A percentile compares a stretch with the other conserved stretches of the same genome.
phyloP scores from a whole-genome alignment of 2,888 invertebrate species.

The Horisme vitalbata region DNA sequence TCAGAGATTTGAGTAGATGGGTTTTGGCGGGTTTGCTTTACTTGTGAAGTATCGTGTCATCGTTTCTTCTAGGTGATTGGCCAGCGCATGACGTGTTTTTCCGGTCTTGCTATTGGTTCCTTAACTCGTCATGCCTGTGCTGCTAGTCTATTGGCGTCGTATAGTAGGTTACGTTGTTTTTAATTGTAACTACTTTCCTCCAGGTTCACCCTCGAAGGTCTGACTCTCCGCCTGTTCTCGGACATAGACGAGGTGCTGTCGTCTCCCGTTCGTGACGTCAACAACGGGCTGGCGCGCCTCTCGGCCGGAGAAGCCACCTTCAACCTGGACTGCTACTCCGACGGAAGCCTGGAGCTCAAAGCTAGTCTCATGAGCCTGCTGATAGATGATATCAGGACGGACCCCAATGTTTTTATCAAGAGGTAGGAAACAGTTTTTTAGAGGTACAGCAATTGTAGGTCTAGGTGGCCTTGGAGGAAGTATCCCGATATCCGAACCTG shows the following conservation, averaged over 20 bases:
- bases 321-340: constrained; percentile 85
- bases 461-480: too few species aligned
- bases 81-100: too few species aligned
- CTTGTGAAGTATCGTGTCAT: too few species aligned
- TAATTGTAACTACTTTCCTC: neutral
- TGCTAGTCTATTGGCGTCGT: too few species aligned
- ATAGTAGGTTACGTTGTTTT: too few species aligned
- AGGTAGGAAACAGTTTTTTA: too few species aligned
- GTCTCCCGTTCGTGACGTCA: constrained; percentile 88
- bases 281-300: constrained; percentile 87
- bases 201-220: constrained; percentile 86
- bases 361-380: constrained; percentile 86
- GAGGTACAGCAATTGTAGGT: constrained; percentile 60
- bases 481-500: too few species aligned
- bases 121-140: too few species aligned
- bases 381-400: constrained; percentile 88
- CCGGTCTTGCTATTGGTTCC: too few species aligned
- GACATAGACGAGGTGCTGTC: constrained; percentile 89
- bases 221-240: constrained; percentile 87
- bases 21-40: too few species aligned
- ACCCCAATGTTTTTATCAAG: constrained; percentile 82
- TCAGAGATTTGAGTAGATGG: too few species aligned
- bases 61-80: too few species aligned
- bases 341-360: constrained; percentile 86
- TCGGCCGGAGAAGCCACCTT: constrained; percentile 86